Percentiles rank a stretch among this genome's conserved stretches.
phyloP scores from a whole-genome alignment of 2,888 invertebrate genomes.

The Heterodera filipjevi region DNA sequence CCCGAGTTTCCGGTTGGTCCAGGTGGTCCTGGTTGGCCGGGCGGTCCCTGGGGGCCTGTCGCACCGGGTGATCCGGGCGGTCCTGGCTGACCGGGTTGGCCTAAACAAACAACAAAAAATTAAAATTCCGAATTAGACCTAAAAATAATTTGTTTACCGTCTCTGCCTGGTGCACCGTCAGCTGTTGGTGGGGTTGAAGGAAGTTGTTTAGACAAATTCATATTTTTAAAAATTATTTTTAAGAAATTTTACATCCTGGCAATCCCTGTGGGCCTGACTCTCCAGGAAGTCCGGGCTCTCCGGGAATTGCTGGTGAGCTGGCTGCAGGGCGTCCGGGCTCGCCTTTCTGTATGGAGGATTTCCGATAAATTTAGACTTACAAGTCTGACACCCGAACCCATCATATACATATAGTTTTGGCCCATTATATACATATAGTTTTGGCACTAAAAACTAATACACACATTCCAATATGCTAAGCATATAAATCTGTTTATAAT shows the following conservation, averaged over 20 bases:
- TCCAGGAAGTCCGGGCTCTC: conserved; percentile 61
- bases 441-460: too few species aligned
- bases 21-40: conserved; percentile 54
- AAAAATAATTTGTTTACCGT: not conserved
- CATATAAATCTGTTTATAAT: too few species aligned
- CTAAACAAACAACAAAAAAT: not conserved
- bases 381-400: too few species aligned
- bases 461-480: too few species aligned
- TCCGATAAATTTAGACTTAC: too few species aligned
- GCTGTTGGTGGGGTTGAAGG: not conserved
- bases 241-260: conserved; percentile 43
- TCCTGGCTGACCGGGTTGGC: conserved; percentile 48
- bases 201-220: not conserved
- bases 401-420: too few species aligned
- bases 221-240: not conserved
- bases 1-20: conserved; percentile 48
- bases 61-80: conserved; percentile 53
- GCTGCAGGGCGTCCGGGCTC: conserved; percentile 40
- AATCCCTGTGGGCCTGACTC: conserved; percentile 59
- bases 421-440: too few species aligned
- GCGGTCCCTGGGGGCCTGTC: conserved; percentile 48
- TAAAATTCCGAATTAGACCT: too few species aligned
- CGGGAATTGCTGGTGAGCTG: conserved; percentile 57
- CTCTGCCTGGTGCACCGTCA: conserved; percentile 32
- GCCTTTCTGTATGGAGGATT: conserved; percentile 49